Evolutionary conservation across 2,888 invertebrate genomes (phyloP).

Genomic region (Gasteruption jaculator): DNA sequence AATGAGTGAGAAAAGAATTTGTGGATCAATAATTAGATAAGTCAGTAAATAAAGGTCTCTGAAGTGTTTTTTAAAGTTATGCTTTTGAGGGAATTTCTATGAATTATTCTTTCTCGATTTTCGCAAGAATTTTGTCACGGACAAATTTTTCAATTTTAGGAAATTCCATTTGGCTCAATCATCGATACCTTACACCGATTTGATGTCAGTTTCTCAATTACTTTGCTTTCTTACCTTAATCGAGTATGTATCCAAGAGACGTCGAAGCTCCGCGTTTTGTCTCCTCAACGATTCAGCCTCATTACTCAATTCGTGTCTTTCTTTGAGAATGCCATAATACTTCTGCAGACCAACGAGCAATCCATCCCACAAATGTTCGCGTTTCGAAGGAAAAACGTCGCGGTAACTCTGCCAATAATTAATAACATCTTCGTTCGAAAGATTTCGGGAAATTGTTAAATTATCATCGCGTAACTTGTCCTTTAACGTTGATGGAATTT

Average conservation of each 20-base stretch:
- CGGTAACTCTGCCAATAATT: conserved; percentile 67
- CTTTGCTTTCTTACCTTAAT: conserved; percentile 26
- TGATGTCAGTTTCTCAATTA: conserved; percentile 19
- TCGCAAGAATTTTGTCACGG: no score
- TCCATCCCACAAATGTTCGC: conserved; percentile 69
- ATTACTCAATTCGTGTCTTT: conserved; percentile 62
- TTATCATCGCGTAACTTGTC: conserved; percentile 44
- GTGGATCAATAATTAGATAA: no score
- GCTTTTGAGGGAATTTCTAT: no score
- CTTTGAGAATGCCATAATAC: conserved; percentile 64
- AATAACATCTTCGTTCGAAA: conserved; percentile 58
- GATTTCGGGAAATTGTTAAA: conserved; percentile 56
- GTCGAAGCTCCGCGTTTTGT: conserved; percentile 67
- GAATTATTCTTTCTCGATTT: conserved; percentile 1
- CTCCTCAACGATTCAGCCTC: conserved; percentile 63
- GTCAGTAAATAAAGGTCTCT: no score
- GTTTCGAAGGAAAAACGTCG: conserved; percentile 58
- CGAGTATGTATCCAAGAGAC: conserved; percentile 63
- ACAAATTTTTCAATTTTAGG: no score
- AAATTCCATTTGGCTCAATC: no score
- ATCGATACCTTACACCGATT: conserved; percentile 1
- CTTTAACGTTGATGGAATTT: conserved; percentile 35
- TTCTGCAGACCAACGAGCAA: conserved; percentile 61
- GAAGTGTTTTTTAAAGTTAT: no score
- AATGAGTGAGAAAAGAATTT: no score